phyloP scores from a whole-genome alignment of 2,113 vertebrate species.

The Channa argus region DNA sequence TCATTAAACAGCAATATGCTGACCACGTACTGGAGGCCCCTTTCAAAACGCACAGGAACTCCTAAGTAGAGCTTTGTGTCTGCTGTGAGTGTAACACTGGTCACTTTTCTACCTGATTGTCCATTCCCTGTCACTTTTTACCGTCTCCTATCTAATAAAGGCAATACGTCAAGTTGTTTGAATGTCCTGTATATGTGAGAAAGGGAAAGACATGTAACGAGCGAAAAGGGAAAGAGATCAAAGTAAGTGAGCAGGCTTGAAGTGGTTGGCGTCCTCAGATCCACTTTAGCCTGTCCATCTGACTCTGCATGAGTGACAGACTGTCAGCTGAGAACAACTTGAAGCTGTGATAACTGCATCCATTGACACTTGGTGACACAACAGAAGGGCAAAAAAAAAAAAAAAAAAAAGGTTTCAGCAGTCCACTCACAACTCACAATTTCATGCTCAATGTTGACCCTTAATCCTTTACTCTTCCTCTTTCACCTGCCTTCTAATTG shows the following conservation, averaged over 20 bases:
- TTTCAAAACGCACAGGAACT: constrained; percentile 40
- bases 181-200: constrained; percentile 3
- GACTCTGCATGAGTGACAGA: constrained; percentile 46
- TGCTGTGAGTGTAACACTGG: neutral
- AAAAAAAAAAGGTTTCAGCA: neutral
- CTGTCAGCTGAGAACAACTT: constrained; percentile 38
- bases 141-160: constrained; percentile 4
- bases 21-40: constrained; percentile 43
- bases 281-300: constrained; percentile 35
- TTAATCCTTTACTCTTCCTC: neutral
- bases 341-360: constrained; percentile 44
- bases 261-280: constrained; percentile 28
- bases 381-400: neutral
- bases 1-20: constrained; percentile 58
- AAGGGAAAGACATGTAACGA: neutral
- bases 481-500: neutral
- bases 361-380: constrained; percentile 31
- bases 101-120: neutral
- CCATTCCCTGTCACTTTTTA: constrained; percentile 7
- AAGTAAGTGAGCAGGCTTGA: constrained; percentile 27
- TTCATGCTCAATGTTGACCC: constrained; percentile 2
- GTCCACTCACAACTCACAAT: neutral
- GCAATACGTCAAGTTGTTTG: constrained; percentile 8
- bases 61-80: constrained; percentile 45
- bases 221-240: constrained; percentile 17